phyloP scores from a whole-genome alignment of 2,113 vertebrate species.

The Noctilio leporinus region DNA sequence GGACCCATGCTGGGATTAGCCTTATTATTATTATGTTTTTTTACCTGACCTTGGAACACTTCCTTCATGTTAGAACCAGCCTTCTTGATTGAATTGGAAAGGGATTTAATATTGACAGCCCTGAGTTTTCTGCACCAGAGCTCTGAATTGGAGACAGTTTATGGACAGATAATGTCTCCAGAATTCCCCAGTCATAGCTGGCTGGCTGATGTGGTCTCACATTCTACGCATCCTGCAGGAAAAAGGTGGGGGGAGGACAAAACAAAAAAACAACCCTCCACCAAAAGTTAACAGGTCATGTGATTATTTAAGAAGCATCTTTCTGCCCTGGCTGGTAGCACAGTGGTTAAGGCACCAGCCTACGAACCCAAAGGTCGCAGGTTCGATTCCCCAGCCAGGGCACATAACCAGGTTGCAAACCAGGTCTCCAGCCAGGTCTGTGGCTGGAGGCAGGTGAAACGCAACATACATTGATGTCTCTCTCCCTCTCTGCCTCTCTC shows the following conservation, averaged over 20 bases:
- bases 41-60: background rate
- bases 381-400: too few relatives aligned
- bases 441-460: too few relatives aligned
- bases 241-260: too few relatives aligned
- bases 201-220: background rate
- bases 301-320: background rate
- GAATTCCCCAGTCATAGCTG: background rate
- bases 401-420: too few relatives aligned
- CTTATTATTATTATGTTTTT: too few relatives aligned
- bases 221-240: background rate
- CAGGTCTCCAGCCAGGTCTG: too few relatives aligned
- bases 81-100: slow-evolving; percentile 8
- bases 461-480: too few relatives aligned
- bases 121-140: background rate
- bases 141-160: background rate
- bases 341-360: too few relatives aligned
- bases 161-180: background rate
- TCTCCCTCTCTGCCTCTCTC: too few relatives aligned
- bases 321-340: too few relatives aligned
- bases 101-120: background rate
- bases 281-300: background rate
- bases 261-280: background rate
- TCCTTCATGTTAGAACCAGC: background rate
- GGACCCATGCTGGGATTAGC: background rate
- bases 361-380: too few relatives aligned